These are phyloP conservation scores for Leptinotarsa rubiginosa DNA, from an alignment of 2,888 invertebrate genomes.

Conservation along the genomic window DNA sequence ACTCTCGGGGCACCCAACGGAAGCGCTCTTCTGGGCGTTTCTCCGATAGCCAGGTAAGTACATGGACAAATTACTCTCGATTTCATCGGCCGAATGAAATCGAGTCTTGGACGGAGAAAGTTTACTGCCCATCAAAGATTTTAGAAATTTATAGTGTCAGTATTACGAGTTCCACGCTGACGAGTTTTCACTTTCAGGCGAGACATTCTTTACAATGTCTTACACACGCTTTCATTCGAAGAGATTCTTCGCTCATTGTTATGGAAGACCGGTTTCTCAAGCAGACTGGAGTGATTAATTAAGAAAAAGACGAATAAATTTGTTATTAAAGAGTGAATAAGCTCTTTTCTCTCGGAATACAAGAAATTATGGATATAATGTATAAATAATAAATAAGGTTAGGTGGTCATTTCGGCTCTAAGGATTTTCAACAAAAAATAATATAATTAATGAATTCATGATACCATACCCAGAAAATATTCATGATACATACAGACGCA, in stretches of 20 bases:
- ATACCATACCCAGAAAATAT: too few species aligned
- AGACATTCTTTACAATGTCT: conserved; percentile 31
- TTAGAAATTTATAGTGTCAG: conserved; percentile 42
- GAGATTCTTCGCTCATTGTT: conserved; percentile 15
- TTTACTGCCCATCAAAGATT: conserved; percentile 29
- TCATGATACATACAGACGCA: too few species aligned
- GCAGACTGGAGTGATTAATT: neutral
- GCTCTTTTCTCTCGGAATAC: too few species aligned
- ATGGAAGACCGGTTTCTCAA: neutral
- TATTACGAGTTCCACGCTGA: conserved; percentile 32
- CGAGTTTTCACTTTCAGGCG: conserved; percentile 43
- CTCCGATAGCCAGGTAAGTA: neutral
- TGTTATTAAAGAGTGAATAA: neutral
- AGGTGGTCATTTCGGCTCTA: too few species aligned
- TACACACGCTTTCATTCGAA: conserved; percentile 35
- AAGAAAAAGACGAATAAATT: neutral
- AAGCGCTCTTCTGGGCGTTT: neutral
- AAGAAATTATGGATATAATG: too few species aligned
- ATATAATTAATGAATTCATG: too few species aligned
- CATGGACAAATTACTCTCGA: conserved; percentile 3
- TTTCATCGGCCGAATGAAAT: conserved; percentile 25
- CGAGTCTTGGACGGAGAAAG: conserved; percentile 42
- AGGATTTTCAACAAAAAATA: too few species aligned
- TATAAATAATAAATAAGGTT: too few species aligned
- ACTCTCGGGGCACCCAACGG: neutral